Evolutionary conservation across 2,113 vertebrate genomes (phyloP).

Genomic region (Penelope pileata): DNA sequence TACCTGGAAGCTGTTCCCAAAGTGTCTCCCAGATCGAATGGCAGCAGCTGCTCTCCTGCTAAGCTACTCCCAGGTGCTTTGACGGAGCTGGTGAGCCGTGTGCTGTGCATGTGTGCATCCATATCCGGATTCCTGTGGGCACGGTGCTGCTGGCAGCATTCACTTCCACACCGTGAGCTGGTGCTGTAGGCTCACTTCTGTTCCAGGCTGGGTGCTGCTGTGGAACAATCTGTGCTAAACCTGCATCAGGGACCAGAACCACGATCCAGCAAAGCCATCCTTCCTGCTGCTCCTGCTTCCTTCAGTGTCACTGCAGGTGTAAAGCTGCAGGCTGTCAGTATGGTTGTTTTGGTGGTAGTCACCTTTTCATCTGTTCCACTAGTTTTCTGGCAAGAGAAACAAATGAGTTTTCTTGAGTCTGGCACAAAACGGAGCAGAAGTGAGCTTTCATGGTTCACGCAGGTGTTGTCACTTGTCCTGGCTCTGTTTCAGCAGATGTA

Average conservation of each 20-base stretch:
- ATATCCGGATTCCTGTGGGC: background rate
- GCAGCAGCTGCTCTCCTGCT: background rate
- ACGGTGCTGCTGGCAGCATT: background rate
- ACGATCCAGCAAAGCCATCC: no score
- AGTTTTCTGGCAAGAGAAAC: background rate
- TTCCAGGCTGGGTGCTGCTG: background rate
- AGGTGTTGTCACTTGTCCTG: background rate
- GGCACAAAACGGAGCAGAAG: background rate
- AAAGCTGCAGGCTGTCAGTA: background rate
- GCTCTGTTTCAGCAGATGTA: background rate
- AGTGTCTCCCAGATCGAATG: background rate
- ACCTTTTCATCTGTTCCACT: background rate
- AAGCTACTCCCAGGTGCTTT: background rate
- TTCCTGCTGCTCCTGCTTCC: background rate
- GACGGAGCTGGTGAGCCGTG: background rate
- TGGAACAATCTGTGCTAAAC: background rate
- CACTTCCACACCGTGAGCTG: background rate
- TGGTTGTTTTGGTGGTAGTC: background rate
- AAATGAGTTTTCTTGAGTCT: background rate
- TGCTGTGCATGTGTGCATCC: background rate
- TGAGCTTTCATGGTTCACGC: accelerated
- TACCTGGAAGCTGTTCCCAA: no score
- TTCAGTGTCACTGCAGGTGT: background rate
- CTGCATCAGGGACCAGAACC: no score
- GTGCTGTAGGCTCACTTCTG: background rate